Evolutionary conservation across 1,140 invertebrate species (phyloP), one percentile per base, ranked within the genome.

Genomic region (Heliconius hermathena): DNA sequence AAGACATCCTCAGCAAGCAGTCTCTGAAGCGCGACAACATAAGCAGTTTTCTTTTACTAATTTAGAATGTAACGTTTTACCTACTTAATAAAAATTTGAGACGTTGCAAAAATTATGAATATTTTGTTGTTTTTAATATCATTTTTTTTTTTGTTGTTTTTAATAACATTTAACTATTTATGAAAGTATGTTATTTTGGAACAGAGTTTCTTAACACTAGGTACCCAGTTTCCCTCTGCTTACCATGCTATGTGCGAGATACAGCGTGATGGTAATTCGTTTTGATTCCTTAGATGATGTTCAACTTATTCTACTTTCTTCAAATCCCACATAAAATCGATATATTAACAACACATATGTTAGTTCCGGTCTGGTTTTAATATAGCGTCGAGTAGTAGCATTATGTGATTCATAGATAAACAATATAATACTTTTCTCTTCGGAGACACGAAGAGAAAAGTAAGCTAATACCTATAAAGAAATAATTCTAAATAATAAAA

Each of bases 21-120:
- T 78, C 78, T 81, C 72, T 80, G 82, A 76, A 82, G 76, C 84
- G 84, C 75, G 73, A 81, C 82, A 79, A 76, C 72, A 84, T 71
- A 73, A 71, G 83, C 80, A 75, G 78, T 81, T 66, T 77, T 83
- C 81, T 83, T 85, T 81, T 78, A 80, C 80, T 74, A 74, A 81
- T 71, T 81, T 83, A 77, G 72, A 83, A 81, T 81, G 81, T 77
- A 83, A 83, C 60, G 76, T 41, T 76, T 81, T 80, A 81, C 72
- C 71, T 72, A 77, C 75, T 79, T 77, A 54, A 38, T 80, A 46
- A 52, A 72, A 72, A 38, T 72, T 38, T 38, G n/a, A 72, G n/a
- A 72, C 41, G 71, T 38, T 72, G 71, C 71, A 38, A 38, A 72
- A 72, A 72, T 29, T 11, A 16, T 16, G 22, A 66, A 29, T 26